Evolutionary conservation across 1,140 invertebrate genomes (phyloP).

Genomic region (Conus betulinus): DNA sequence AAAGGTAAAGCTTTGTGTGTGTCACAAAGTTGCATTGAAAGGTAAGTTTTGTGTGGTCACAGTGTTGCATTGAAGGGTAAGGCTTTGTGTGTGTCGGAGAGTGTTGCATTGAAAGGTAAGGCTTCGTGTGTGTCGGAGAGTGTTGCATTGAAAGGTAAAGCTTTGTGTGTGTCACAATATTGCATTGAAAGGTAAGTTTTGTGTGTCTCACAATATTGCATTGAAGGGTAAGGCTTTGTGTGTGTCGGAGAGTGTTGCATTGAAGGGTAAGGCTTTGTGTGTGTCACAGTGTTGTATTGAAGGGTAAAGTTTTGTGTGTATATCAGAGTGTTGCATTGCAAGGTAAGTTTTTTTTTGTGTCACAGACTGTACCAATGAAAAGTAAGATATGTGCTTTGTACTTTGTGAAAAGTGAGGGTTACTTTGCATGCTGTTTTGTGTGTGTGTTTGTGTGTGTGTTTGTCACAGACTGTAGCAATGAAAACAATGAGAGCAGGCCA

Average conservation of each 20-base stretch:
- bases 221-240: conserved; percentile 61
- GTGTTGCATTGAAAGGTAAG: neutral
- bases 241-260: neutral
- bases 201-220: conserved; percentile 74
- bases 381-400: no score
- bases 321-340: no score
- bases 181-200: no score
- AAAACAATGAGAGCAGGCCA: no score
- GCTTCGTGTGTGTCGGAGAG: neutral
- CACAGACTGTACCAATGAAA: no score
- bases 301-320: neutral
- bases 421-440: no score
- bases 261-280: neutral
- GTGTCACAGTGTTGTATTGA: no score
- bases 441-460: no score
- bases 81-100: neutral
- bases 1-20: no score
- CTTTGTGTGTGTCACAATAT: neutral
- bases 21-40: no score
- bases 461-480: no score
- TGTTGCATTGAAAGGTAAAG: neutral
- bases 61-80: conserved; percentile 74
- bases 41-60: conserved; percentile 67
- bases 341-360: neutral
- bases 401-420: no score